phyloP scores from a whole-genome alignment of 2,888 invertebrate species.

The Cactoblastis cactorum region DNA sequence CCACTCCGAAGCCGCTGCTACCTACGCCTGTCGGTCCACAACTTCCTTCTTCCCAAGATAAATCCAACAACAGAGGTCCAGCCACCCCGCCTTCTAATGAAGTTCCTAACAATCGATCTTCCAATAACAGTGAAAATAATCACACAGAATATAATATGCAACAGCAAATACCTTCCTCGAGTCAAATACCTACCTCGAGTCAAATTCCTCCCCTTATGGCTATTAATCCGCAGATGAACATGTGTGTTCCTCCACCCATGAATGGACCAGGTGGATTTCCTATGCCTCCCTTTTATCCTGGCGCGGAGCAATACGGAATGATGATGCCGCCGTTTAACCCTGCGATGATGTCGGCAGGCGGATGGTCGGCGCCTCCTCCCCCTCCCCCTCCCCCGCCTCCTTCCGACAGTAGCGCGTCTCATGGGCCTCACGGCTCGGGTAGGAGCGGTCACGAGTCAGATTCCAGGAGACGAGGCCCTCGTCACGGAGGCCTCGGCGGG shows the following conservation, averaged over 20 bases:
- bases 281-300: constrained; percentile 62
- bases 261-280: constrained; percentile 50
- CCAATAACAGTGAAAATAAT: constrained; percentile 21
- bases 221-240: constrained; percentile 63
- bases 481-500: constrained; percentile 36
- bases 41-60: constrained; percentile 36
- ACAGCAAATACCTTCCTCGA: constrained; percentile 19
- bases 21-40: constrained; percentile 60
- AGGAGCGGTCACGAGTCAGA: constrained; percentile 68
- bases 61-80: constrained; percentile 38
- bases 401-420: constrained; percentile 45
- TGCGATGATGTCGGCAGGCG: constrained; percentile 40
- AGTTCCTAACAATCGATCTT: constrained; percentile 10
- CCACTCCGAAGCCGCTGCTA: constrained; percentile 46
- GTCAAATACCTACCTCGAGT: constrained; percentile 25
- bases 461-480: constrained; percentile 67
- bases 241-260: constrained; percentile 59
- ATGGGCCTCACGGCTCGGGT: constrained; percentile 59
- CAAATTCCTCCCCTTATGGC: constrained; percentile 65
- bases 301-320: constrained; percentile 66
- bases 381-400: constrained; percentile 64
- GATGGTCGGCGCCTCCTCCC: constrained; percentile 57
- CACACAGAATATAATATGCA: constrained; percentile 31
- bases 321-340: constrained; percentile 50
- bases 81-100: constrained; percentile 34